These are phyloP conservation scores for Vidua macroura DNA, from an alignment of 2,113 vertebrate genomes.

Conservation along the genomic window DNA sequence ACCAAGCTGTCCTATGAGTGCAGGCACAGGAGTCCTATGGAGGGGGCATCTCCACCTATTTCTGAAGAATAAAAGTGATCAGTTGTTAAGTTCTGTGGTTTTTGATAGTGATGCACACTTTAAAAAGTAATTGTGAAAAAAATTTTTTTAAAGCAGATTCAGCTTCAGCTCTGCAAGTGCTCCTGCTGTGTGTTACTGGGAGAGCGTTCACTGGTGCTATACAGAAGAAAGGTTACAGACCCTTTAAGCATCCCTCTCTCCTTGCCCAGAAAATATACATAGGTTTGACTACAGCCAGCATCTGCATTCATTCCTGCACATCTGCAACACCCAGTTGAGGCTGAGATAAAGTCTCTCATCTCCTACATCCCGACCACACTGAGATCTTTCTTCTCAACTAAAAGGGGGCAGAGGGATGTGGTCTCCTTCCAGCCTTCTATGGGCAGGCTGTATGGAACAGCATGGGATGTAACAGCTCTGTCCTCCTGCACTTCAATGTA, in stretches of 20 bases:
- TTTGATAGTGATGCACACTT: neutral
- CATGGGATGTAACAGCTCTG: neutral
- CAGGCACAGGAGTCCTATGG: neutral
- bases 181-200: neutral
- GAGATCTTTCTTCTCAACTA: neutral
- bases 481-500: neutral
- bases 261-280: neutral
- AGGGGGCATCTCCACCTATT: neutral
- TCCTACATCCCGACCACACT: neutral
- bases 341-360: neutral
- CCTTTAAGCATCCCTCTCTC: neutral
- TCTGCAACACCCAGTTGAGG: neutral
- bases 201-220: accelerated
- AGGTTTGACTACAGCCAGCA: neutral
- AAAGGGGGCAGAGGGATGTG: neutral
- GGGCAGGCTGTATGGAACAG: neutral
- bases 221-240: neutral
- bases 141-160: neutral
- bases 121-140: neutral
- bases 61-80: neutral
- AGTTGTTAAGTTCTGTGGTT: neutral
- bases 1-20: accelerated
- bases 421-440: neutral
- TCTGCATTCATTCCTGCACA: neutral
- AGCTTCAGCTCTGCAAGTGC: neutral